Evolutionary conservation across 2,888 invertebrate genomes (phyloP).

Genomic region (Callyntrura guangdongensis): DNA sequence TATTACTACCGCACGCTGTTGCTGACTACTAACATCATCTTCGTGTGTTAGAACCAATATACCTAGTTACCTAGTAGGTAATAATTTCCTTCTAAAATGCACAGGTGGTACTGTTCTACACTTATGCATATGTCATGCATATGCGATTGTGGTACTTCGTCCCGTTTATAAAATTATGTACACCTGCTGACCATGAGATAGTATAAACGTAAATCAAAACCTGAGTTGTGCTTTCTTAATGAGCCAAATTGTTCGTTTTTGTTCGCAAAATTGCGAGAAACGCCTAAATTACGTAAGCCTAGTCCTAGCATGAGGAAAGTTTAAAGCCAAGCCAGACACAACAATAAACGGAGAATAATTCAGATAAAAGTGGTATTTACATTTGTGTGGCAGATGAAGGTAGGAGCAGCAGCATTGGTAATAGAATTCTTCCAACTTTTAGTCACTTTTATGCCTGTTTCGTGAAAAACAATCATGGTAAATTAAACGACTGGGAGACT

Average conservation of each 20-base stretch:
- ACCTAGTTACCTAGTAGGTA: not conserved
- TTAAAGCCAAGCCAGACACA: not conserved
- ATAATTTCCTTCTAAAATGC: not conserved
- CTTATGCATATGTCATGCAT: too few relatives aligned
- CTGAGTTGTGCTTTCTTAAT: too few relatives aligned
- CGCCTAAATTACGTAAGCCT: too few relatives aligned
- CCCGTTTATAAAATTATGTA: too few relatives aligned
- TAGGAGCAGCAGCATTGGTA: not conserved
- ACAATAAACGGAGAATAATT: not conserved
- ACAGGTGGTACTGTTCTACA: too few relatives aligned
- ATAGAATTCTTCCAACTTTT: not conserved
- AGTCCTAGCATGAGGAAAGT: too few relatives aligned
- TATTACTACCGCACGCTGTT: not conserved
- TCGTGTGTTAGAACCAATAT: not conserved
- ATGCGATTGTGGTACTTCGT: too few relatives aligned
- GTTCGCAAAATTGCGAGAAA: too few relatives aligned
- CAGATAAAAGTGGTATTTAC: not conserved
- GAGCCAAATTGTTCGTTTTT: too few relatives aligned
- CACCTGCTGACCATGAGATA: too few relatives aligned
- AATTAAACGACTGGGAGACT: not conserved
- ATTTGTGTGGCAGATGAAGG: not conserved
- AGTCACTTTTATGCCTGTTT: constrained; percentile 4
- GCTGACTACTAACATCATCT: not conserved
- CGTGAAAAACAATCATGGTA: not conserved
- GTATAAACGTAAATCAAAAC: too few relatives aligned